phyloP scores from a whole-genome alignment of 2,113 vertebrate species.

The Gopherus evgoodei region DNA sequence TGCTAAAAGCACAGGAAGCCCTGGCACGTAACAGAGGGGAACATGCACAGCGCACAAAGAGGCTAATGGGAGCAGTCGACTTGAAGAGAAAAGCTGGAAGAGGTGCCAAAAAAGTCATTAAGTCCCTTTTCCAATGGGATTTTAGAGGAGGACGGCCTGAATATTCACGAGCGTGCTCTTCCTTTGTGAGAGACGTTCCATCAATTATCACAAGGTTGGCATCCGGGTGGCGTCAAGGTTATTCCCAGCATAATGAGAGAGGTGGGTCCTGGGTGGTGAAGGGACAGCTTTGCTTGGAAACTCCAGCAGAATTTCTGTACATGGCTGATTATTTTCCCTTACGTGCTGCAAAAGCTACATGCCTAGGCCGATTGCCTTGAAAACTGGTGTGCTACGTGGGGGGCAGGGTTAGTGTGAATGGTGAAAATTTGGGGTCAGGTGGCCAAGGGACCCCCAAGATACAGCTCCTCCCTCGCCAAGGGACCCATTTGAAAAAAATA shows the following conservation, averaged over 20 bases:
- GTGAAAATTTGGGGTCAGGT: not conserved
- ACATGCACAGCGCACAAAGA: too few species aligned
- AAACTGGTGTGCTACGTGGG: not conserved
- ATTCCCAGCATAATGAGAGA: not conserved
- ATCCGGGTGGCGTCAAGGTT: not conserved
- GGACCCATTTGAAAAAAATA: not conserved
- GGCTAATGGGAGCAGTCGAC: not conserved
- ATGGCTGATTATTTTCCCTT: not conserved
- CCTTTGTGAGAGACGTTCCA: not conserved
- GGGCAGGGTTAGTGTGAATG: not conserved
- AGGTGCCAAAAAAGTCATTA: constrained; percentile 25
- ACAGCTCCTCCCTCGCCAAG: not conserved
- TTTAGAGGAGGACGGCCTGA: not conserved
- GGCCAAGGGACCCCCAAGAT: not conserved
- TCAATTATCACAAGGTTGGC: not conserved
- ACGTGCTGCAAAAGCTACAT: not conserved
- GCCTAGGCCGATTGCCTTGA: not conserved
- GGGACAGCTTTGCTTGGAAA: not conserved
- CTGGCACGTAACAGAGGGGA: not conserved
- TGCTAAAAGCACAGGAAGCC: not conserved
- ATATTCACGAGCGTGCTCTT: not conserved
- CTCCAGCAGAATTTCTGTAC: not conserved
- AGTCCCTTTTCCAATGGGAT: not conserved
- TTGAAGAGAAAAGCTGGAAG: not conserved
- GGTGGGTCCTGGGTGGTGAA: not conserved